Base-by-base conservation (phyloP, 2,888 invertebrate genomes). In the Dicranocentrus wangi region DNA sequence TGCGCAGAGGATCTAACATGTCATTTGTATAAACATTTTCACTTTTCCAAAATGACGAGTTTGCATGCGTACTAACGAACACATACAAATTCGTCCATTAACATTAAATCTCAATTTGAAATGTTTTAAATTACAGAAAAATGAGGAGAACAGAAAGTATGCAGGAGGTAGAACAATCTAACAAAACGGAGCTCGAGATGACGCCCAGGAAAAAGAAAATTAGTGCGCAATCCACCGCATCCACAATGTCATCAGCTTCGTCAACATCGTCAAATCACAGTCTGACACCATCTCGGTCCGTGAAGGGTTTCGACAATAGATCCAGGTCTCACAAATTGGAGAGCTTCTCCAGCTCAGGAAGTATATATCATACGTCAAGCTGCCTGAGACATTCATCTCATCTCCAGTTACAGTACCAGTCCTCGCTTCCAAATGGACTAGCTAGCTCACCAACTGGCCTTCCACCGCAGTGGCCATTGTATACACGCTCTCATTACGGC, bases 131-230 rank as follows among this genome's bases (percentile, higher is more conserved):
- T 66, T 71, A 15, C 80, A 85, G 85, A 72, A 84, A 63, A 69
- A 84, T 85, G 85, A 51, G 85, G 19, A 76, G 83, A 17, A 63
- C 83, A 19, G 83, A 78, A 32, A 84, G 84, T 47, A 70, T 81
- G 80, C 82, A 81, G 42, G 84, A 84, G 55, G 72, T 84, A 55
- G 19, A 66, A 23, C 47, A 58, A 10, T 13, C 27, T 25, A 69
- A 61, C 15, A 61, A 51, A 58, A 77, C 77, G 43, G 82, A 82
- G 53, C 78, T 82, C 19, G 60, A 43, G 68, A 61, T 78, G 73
- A 51, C 72, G 10, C 21, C 51, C 0, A 55, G 68, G n/a, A 72
- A 58, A 19, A 76, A 77, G 66, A 61, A 61, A 5, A 47, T 28
- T 32, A 71, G 58, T 39, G 70, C 39, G 15, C 55, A 61, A n/a